Percentiles rank a stretch among this genome's conserved stretches.
phyloP scores from a whole-genome alignment of 2,888 invertebrate species.

The Noctua janthe region DNA sequence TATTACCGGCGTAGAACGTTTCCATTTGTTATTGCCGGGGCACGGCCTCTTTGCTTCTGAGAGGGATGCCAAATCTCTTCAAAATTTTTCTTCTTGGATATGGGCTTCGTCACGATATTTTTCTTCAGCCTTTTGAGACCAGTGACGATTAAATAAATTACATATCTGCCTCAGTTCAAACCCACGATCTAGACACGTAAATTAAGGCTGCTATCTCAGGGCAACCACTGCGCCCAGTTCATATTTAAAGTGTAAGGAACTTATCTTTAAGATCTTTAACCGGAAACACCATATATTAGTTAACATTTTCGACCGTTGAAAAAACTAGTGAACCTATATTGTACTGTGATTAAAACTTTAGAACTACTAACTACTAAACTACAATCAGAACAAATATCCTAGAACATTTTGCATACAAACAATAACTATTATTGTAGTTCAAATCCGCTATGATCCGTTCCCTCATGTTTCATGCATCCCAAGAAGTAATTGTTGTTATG shows the following conservation, averaged over 20 bases:
- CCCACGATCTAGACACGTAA: too few relatives aligned
- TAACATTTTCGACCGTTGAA: neutral
- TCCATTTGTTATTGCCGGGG: too few relatives aligned
- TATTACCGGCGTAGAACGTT: neutral
- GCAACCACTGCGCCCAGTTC: neutral
- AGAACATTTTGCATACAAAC: neutral
- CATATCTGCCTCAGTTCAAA: neutral
- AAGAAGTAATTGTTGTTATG: slow-evolving; percentile 69
- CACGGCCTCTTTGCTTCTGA: neutral
- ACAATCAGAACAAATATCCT: neutral
- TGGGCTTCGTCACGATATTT: neutral
- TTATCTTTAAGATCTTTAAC: neutral
- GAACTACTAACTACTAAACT: neutral
- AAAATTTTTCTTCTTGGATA: neutral
- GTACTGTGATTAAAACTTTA: neutral
- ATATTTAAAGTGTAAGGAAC: neutral
- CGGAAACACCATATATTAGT: too few relatives aligned
- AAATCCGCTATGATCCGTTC: slow-evolving; percentile 31
- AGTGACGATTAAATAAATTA: neutral
- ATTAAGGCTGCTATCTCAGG: too few relatives aligned
- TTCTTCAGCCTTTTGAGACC: neutral
- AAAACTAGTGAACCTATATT: neutral
- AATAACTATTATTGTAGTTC: slow-evolving; percentile 15
- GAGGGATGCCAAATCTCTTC: neutral
- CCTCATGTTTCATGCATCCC: slow-evolving; percentile 29